Conservation (phyloP, 1,140 invertebrate genomes). For the Teleogryllus occipitalis region DNA sequence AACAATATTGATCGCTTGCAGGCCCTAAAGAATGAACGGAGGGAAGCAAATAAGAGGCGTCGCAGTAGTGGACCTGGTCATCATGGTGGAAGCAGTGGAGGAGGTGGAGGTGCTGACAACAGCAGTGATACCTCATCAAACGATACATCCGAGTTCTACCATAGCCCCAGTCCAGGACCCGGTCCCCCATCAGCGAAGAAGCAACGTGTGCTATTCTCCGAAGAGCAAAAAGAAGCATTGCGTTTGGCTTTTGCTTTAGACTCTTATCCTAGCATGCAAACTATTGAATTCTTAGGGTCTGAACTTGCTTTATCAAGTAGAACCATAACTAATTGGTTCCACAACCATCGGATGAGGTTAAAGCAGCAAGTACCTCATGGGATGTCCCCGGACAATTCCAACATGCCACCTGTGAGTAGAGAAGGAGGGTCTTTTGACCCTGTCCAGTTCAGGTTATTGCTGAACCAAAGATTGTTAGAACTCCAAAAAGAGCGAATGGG, state of each 20-base stretch:
- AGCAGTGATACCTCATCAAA: constrained; percentile 79
- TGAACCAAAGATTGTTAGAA: constrained; percentile 79
- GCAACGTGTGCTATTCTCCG: constrained; percentile 89
- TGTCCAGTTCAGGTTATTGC: constrained; percentile 75
- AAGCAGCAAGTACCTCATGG: constrained; percentile 76
- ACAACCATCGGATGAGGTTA: constrained; percentile 96
- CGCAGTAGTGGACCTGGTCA: constrained; percentile 56
- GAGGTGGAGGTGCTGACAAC: constrained; percentile 62
- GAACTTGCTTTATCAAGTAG: constrained; percentile 87
- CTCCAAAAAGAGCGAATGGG: constrained; percentile 74
- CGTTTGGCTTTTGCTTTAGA: constrained; percentile 88
- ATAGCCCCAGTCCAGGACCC: constrained; percentile 70
- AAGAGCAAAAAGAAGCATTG: constrained; percentile 96
- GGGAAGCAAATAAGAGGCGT: constrained; percentile 80
- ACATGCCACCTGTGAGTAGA: constrained; percentile 56
- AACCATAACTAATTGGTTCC: constrained; percentile 99
- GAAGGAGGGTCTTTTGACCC: constrained; percentile 72
- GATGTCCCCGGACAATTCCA: constrained; percentile 42
- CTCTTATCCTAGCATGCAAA: constrained; percentile 90
- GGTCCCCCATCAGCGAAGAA: constrained; percentile 74
- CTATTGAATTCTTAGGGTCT: constrained; percentile 88
- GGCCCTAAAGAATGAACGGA: constrained; percentile 77
- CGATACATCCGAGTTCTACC: constrained; percentile 81
- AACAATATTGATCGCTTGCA: constrained; percentile 85
- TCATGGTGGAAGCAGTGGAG: constrained; percentile 16